Percentiles rank a stretch among this genome's conserved stretches.
phyloP scores from a whole-genome alignment of 2,888 invertebrate genomes.

The Pristionchus fissidentatus region DNA sequence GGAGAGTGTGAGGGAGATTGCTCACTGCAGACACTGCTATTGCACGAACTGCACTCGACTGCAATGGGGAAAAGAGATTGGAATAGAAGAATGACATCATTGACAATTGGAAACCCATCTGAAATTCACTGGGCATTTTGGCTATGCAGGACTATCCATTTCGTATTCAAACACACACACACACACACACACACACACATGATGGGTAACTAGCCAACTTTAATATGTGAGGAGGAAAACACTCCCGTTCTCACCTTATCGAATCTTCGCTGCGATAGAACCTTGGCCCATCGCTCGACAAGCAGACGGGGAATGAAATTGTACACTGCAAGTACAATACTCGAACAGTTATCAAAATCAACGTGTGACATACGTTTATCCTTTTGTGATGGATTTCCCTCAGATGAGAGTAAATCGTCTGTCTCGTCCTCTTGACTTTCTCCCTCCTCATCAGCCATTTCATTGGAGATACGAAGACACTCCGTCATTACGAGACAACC shows the following conservation, averaged over 20 bases:
- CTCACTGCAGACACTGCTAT: constrained; percentile 17
- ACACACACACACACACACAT: too few relatives aligned
- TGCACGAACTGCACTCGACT: constrained; percentile 5
- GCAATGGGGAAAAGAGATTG: not conserved
- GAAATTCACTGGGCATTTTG: too few relatives aligned
- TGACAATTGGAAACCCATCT: too few relatives aligned
- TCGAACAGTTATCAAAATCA: not conserved
- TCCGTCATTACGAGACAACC: constrained; percentile 23
- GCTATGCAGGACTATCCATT: too few relatives aligned
- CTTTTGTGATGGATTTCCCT: not conserved
- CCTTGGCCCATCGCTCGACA: constrained; percentile 40
- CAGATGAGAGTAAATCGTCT: not conserved
- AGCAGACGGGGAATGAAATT: constrained; percentile 6
- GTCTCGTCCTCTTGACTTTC: not conserved
- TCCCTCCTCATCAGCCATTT: not conserved
- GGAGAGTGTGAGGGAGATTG: not conserved
- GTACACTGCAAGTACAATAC: not conserved
- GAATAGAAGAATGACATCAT: too few relatives aligned
- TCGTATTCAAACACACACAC: too few relatives aligned
- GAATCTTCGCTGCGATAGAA: constrained; percentile 27
- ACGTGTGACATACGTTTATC: not conserved
- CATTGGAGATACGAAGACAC: constrained; percentile 16
- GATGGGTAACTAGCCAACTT: too few relatives aligned
- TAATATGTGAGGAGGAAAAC: too few relatives aligned
- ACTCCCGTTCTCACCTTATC: not conserved